Conservation (phyloP, 2,888 invertebrate genomes). For the Apoderus coryli region DNA sequence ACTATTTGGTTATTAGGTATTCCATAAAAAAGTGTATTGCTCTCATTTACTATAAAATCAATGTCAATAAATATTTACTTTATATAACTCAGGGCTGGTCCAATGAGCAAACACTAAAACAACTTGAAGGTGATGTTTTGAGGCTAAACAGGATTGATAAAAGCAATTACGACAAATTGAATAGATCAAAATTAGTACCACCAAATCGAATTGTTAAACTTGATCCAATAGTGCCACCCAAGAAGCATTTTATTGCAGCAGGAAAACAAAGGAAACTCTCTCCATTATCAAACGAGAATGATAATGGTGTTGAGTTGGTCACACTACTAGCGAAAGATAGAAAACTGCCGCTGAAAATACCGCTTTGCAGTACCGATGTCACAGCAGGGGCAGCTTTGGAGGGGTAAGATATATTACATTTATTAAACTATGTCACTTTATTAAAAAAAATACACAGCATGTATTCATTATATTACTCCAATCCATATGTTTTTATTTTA, state of each 20-base stretch:
- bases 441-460: too few species aligned
- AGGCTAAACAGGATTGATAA: constrained; percentile 13
- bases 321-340: constrained; percentile 56
- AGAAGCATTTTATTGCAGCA: constrained; percentile 18
- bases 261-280: constrained; percentile 24
- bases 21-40: too few species aligned
- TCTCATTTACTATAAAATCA: too few species aligned
- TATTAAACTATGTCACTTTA: too few species aligned
- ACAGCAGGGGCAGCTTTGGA: too few species aligned
- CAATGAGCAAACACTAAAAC: constrained; percentile 27
- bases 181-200: constrained; percentile 13
- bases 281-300: constrained; percentile 26
- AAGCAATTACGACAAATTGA: constrained; percentile 12
- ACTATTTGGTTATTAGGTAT: too few species aligned
- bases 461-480: too few species aligned
- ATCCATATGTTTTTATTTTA: too few species aligned
- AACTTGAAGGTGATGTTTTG: constrained; percentile 20
- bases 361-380: constrained; percentile 40
- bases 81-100: constrained; percentile 35
- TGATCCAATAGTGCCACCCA: constrained; percentile 18
- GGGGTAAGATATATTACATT: too few species aligned
- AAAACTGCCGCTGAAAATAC: constrained; percentile 38
- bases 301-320: constrained; percentile 58
- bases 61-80: constrained; percentile 8
- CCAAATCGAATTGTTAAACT: constrained; percentile 17